phyloP scores from a whole-genome alignment of 2,888 invertebrate genomes.

The Melipona bicolor region DNA sequence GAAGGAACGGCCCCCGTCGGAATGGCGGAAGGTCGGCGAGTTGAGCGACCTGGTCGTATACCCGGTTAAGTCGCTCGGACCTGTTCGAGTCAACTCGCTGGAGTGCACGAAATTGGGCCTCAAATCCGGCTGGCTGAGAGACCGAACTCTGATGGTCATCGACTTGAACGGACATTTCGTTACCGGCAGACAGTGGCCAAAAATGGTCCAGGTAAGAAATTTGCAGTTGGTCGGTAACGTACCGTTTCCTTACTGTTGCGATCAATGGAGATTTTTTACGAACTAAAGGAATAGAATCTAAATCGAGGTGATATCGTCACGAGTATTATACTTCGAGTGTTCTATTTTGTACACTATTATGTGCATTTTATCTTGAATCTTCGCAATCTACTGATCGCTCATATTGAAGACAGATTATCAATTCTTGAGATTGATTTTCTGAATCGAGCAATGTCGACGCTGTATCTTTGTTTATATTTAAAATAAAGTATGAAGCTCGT shows the following conservation, averaged over 20 bases:
- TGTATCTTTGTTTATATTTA: background rate
- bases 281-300: no score
- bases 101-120: conserved; percentile 86
- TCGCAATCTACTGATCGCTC: no score
- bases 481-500: background rate
- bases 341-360: no score
- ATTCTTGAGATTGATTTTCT: no score
- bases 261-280: background rate
- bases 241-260: background rate
- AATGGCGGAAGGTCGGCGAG: conserved; percentile 87
- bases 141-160: conserved; percentile 87
- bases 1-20: conserved; percentile 80
- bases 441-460: background rate
- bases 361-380: no score
- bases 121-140: conserved; percentile 86
- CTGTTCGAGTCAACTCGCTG: conserved; percentile 84
- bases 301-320: no score
- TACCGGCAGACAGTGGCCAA: conserved; percentile 86
- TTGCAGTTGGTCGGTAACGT: accelerated
- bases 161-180: conserved; percentile 86
- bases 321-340: no score
- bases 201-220: conserved; percentile 84
- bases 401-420: no score
- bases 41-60: conserved; percentile 86
- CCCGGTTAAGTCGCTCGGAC: conserved; percentile 87